Evolutionary conservation across 1,140 invertebrate genomes (phyloP), one percentile per base, ranked within the genome.

Genomic region (Drosophila triauraria): DNA sequence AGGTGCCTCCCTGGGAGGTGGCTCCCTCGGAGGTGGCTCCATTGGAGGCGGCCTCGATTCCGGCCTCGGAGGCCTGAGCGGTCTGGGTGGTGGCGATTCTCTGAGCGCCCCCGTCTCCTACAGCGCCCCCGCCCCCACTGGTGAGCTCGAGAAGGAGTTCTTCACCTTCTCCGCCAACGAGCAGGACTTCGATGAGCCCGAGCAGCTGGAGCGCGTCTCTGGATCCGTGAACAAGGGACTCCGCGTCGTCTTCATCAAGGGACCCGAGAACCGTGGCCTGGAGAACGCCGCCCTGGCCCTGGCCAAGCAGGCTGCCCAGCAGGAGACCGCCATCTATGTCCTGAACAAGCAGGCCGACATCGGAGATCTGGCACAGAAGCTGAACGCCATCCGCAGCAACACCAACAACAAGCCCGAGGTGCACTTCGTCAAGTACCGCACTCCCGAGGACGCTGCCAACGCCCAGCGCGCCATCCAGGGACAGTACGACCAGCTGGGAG

Each of bases 221-320:
- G 32, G 46, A 15, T 74, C 80, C 15, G 40, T 88, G 17, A 88
- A 82, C 57, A 77, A 80, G 56, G 81, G 59, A 10, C 78, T 88
- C 81, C 25, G 80, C 56, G 84, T 91, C 8, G 65, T 91, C 44
- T 83, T 91, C 51, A 70, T 91, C 44, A 91, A 86, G 72, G 86
- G 83, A 35, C 90, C 90, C 50, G 84, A 91, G 32, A 64, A 77
- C 61, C 27, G 40, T 53, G 82, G 84, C 6, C 43, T 91, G 57
- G 84, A 91, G 64, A 47, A 86, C 23, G 90, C 87, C 17, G 87
- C 84, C 4, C 30, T 85, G 47, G 65, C 80, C 20, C 42, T 91
- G 27, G 87, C 90, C 44, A 91, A 91, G 4, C 61, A 82, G 23
- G 69, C 63, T 10, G 0, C 63, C 74, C 20, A 75, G 43, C 23